phyloP scores from a whole-genome alignment of 2,888 invertebrate genomes.

The Mantis religiosa region DNA sequence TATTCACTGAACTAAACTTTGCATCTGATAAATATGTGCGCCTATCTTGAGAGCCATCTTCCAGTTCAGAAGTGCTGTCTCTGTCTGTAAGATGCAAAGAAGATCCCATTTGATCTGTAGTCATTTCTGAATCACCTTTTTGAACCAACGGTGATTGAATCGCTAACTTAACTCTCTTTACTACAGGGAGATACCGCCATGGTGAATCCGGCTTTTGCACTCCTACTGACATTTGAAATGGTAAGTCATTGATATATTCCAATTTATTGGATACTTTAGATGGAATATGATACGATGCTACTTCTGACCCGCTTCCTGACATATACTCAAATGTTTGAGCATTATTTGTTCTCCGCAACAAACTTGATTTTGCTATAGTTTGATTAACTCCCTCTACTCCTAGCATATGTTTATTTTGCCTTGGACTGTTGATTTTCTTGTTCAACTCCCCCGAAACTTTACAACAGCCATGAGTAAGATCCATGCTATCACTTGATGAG shows the following conservation, averaged over 20 bases:
- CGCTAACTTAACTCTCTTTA: slow-evolving; percentile 25
- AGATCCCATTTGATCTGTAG: background rate
- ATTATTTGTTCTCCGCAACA: background rate
- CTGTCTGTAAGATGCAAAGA: slow-evolving; percentile 9
- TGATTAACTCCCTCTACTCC: background rate
- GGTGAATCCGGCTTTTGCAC: slow-evolving; percentile 18
- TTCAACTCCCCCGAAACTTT: background rate
- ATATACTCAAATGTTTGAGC: background rate
- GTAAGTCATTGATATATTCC: slow-evolving; percentile 18
- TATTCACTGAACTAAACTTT: background rate
- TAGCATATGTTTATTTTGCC: background rate
- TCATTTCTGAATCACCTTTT: slow-evolving; percentile 12
- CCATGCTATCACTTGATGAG: background rate
- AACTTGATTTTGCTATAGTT: background rate
- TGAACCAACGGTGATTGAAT: slow-evolving; percentile 18
- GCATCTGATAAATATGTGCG: slow-evolving; percentile 14
- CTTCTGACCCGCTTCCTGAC: background rate
- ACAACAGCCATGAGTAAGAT: background rate
- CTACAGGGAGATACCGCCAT: slow-evolving; percentile 27
- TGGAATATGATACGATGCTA: background rate
- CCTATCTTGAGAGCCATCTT: slow-evolving; percentile 15
- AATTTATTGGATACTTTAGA: slow-evolving; percentile 3
- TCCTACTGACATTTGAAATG: slow-evolving; percentile 8
- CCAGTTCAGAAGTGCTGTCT: slow-evolving; percentile 13
- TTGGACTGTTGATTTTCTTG: background rate